Evolutionary conservation across 2,888 invertebrate genomes (phyloP).

Genomic region (Clistopyga incitator): DNA sequence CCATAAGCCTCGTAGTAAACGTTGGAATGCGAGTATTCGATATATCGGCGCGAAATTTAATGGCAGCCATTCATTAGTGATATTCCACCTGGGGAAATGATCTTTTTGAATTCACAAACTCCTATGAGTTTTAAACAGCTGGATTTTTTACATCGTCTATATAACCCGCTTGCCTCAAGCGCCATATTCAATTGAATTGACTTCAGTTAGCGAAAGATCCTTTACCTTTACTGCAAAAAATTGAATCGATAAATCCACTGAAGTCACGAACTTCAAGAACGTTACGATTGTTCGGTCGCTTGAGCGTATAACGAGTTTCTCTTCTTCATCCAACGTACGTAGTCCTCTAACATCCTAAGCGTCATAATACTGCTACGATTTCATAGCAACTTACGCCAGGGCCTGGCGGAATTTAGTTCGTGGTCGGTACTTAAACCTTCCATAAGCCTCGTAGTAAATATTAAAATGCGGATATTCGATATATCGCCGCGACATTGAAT

Average conservation of each 20-base stretch:
- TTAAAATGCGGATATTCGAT: background rate
- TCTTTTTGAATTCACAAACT: background rate
- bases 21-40: background rate
- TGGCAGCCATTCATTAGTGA: background rate
- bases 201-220: too few relatives aligned
- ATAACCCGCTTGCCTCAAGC: too few relatives aligned
- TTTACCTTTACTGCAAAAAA: too few relatives aligned
- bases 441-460: background rate
- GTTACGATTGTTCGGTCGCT: slow-evolving; percentile 35
- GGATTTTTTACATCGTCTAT: too few relatives aligned
- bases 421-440: background rate
- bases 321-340: background rate
- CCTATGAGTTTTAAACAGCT: too few relatives aligned
- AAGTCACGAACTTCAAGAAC: slow-evolving; percentile 20
- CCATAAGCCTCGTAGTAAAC: background rate
- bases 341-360: slow-evolving; percentile 17
- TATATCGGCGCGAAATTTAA: background rate
- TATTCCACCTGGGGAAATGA: background rate
- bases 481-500: background rate
- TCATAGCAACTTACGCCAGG: slow-evolving; percentile 3
- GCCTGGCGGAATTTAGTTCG: slow-evolving; percentile 3
- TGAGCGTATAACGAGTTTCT: slow-evolving; percentile 34
- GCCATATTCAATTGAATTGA: too few relatives aligned
- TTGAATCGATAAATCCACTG: background rate
- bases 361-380: slow-evolving; percentile 7